These are phyloP conservation scores for Horisme vitalbata DNA, from an alignment of 2,888 invertebrate genomes.

Conservation along the genomic window DNA sequence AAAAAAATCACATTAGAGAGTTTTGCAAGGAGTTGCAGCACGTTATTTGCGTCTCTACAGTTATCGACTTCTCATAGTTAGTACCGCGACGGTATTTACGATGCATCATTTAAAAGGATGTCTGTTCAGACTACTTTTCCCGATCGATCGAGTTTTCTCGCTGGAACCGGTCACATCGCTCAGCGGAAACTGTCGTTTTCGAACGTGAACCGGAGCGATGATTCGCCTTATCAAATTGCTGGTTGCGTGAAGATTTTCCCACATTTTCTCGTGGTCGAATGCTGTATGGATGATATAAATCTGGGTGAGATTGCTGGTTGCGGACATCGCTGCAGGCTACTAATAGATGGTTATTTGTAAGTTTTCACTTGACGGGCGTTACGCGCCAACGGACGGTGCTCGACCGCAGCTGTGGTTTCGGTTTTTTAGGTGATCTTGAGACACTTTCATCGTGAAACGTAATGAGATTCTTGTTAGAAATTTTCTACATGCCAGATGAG, in stretches of 20 bases:
- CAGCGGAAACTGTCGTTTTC: slow-evolving; percentile 80
- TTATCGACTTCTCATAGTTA: slow-evolving; percentile 24
- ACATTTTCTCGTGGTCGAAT: slow-evolving; percentile 74
- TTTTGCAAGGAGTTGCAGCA: not conserved
- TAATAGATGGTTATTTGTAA: slow-evolving; percentile 76
- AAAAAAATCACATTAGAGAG: too few species aligned
- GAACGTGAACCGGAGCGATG: slow-evolving; percentile 66
- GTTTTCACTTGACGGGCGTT: slow-evolving; percentile 77
- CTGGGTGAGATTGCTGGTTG: slow-evolving; percentile 76
- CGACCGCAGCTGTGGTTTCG: slow-evolving; percentile 33
- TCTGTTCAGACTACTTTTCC: slow-evolving; percentile 67
- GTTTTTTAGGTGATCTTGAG: slow-evolving; percentile 31
- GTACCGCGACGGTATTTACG: slow-evolving; percentile 38
- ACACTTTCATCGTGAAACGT: slow-evolving; percentile 36
- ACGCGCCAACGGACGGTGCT: slow-evolving; percentile 60
- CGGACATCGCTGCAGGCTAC: slow-evolving; percentile 63
- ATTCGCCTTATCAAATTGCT: slow-evolving; percentile 79
- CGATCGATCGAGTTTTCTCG: slow-evolving; percentile 74
- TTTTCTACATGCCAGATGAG: slow-evolving; percentile 1
- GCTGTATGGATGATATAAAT: slow-evolving; percentile 75
- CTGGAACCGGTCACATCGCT: slow-evolving; percentile 63
- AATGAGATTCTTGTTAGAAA: slow-evolving; percentile 33
- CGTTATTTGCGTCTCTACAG: slow-evolving; percentile 14
- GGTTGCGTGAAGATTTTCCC: slow-evolving; percentile 77
- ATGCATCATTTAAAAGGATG: slow-evolving; percentile 61